Evolutionary conservation across 2,888 invertebrate genomes (phyloP), one percentile per base, ranked within the genome.

Genomic region (Orchestes rusci): DNA sequence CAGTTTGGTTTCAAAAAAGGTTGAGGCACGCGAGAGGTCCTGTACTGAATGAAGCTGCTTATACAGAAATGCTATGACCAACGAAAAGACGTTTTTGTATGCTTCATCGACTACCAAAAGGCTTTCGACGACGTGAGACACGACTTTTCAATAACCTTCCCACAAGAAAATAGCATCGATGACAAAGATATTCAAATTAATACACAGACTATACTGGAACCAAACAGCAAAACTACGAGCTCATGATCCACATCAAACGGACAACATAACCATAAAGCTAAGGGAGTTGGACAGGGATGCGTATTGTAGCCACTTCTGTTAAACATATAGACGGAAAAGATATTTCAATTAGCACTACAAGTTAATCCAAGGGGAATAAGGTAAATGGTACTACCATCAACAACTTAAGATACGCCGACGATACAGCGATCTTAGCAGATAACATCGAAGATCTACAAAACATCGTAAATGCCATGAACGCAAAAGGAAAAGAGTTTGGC

Each of bases 1-100:
- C n/a, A n/a, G 27, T 43, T 43, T 23, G 16, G 19, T 17, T 43
- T 43, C 23, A 28, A 27, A 18, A 38, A 43, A 4, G 43, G 37
- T 17, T 13, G 10, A 27, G 43, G 43, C 19, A 39, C 33, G n/a
- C 30, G 33, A 13, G 40, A 40, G 8, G 33, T 33, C 4, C 37
- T 36, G 5, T 43, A 5, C 13, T 16, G 20, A 2, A 32, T n/a
- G n/a, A n/a, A n/a, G n/a, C n/a, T n/a, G n/a, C n/a, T n/a, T n/a
- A n/a, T n/a, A n/a, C n/a, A n/a, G n/a, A n/a, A n/a, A n/a, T n/a
- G n/a, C n/a, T n/a, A n/a, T n/a, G n/a, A n/a, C n/a, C n/a, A n/a
- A n/a, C n/a, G n/a, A n/a, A n/a, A n/a, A n/a, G n/a, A n/a, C n/a
- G n/a, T n/a, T n/a, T n/a, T n/a, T n/a, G n/a, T n/a, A n/a, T n/a